These are phyloP conservation scores for Rhinatrema bivittatum DNA, from an alignment of 2,797 vertebrate genomes.

Conservation along the genomic window DNA sequence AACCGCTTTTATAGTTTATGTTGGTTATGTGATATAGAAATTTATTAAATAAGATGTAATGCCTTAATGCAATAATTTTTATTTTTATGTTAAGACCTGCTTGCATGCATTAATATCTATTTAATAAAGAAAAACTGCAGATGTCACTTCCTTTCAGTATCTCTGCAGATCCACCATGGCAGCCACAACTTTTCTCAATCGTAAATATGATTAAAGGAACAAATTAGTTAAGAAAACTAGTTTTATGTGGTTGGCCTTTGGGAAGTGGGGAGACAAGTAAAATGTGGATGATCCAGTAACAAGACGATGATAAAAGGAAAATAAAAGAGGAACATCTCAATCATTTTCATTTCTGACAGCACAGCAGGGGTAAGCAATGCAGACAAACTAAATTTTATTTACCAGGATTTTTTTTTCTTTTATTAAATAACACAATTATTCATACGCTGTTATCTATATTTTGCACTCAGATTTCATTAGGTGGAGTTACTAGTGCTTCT, in stretches of 20 bases:
- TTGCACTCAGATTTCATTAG: slow-evolving; percentile 15
- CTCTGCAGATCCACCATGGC: neutral
- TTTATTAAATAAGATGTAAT: neutral
- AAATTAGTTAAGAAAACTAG: too few species aligned
- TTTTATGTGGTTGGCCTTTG: too few species aligned
- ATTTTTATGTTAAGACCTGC: neutral
- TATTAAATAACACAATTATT: slow-evolving; percentile 22
- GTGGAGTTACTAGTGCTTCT: slow-evolving; percentile 16
- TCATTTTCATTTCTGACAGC: slow-evolving; percentile 1
- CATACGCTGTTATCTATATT: slow-evolving; percentile 19
- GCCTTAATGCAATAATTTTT: slow-evolving; percentile 15
- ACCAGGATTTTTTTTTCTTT: slow-evolving; percentile 8
- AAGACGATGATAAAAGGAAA: too few species aligned
- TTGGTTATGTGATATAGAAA: too few species aligned
- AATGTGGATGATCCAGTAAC: too few species aligned
- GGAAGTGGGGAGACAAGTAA: too few species aligned
- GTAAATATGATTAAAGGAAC: too few species aligned
- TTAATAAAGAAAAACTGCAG: slow-evolving; percentile 3
- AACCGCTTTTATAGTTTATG: too few species aligned
- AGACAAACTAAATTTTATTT: slow-evolving; percentile 14
- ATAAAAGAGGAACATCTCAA: slow-evolving; percentile 2
- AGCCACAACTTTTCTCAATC: neutral
- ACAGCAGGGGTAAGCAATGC: neutral
- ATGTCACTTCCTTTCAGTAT: neutral
- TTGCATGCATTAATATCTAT: neutral